Percentiles rank a stretch among this genome's conserved stretches.
Evolutionary conservation across 2,113 vertebrate genomes (phyloP).

Genomic region (Mormyrus iriodes): DNA sequence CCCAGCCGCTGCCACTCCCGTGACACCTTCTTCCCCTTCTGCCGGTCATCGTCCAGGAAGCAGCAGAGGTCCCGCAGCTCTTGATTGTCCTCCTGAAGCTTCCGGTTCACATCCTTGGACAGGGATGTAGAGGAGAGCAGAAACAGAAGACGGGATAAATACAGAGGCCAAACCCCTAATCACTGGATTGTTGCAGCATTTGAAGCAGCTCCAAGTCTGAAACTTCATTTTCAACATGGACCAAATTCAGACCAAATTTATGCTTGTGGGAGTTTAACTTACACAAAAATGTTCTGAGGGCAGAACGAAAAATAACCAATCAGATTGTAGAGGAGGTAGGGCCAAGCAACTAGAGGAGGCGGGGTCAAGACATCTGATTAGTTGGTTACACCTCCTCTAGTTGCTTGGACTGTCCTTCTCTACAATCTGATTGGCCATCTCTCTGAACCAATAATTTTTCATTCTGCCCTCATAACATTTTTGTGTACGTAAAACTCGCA

Average conservation of each 20-base stretch:
- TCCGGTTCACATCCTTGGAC: constrained; percentile 90
- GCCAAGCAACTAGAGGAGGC: background rate
- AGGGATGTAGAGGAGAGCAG: background rate
- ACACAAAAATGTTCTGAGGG: background rate
- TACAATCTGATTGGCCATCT: background rate
- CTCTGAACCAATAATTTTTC: background rate
- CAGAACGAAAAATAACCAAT: no score
- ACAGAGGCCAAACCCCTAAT: background rate
- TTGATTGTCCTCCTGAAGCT: constrained; percentile 95
- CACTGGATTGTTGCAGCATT: background rate
- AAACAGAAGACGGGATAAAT: background rate
- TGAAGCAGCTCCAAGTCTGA: background rate
- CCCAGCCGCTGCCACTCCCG: constrained; percentile 94
- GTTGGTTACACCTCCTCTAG: background rate
- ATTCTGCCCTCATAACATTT: background rate
- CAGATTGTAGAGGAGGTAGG: no score
- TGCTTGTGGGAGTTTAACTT: background rate
- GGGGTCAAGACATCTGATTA: background rate
- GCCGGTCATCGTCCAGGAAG: constrained; percentile 91
- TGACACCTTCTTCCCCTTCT: constrained; percentile 90
- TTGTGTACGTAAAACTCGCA: background rate
- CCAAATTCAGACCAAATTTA: background rate
- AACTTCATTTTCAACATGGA: background rate
- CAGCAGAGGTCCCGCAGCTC: constrained; percentile 93
- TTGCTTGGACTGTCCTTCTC: background rate